Evolutionary conservation across 2,113 vertebrate genomes (phyloP).

Genomic region (Diglossa brunneiventris): DNA sequence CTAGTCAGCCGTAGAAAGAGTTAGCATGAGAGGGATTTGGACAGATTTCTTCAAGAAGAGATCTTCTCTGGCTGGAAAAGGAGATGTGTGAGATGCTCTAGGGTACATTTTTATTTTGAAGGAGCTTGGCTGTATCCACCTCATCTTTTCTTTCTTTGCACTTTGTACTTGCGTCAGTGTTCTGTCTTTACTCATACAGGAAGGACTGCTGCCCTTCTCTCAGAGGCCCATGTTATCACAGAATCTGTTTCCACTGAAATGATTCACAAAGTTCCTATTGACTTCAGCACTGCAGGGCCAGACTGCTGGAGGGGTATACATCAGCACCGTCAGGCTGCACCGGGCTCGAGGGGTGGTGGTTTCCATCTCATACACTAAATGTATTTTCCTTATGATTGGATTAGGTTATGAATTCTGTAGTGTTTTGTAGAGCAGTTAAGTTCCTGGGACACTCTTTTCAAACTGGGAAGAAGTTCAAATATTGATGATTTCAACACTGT

Average conservation of each 20-base stretch:
- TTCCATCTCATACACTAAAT: neutral
- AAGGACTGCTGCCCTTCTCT: neutral
- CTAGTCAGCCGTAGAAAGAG: neutral
- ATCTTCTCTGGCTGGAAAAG: neutral
- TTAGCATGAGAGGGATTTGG: neutral
- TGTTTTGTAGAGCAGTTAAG: neutral
- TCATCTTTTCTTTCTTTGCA: neutral
- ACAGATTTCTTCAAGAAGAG: neutral
- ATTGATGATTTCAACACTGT: neutral
- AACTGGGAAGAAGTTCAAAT: neutral
- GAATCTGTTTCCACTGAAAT: neutral
- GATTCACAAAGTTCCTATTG: neutral
- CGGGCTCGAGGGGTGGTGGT: rapidly evolving
- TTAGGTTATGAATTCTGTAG: neutral
- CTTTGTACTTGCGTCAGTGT: neutral
- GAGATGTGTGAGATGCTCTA: neutral
- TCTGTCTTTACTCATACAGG: neutral
- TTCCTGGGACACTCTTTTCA: neutral
- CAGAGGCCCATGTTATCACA: neutral
- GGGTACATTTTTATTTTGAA: neutral
- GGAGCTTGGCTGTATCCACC: neutral
- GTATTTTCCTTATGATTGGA: neutral
- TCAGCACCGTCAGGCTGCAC: neutral
- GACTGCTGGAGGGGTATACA: neutral
- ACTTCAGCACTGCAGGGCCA: neutral